Conservation (phyloP, 2,888 invertebrate genomes). For the Pantelozetes paolii region DNA sequence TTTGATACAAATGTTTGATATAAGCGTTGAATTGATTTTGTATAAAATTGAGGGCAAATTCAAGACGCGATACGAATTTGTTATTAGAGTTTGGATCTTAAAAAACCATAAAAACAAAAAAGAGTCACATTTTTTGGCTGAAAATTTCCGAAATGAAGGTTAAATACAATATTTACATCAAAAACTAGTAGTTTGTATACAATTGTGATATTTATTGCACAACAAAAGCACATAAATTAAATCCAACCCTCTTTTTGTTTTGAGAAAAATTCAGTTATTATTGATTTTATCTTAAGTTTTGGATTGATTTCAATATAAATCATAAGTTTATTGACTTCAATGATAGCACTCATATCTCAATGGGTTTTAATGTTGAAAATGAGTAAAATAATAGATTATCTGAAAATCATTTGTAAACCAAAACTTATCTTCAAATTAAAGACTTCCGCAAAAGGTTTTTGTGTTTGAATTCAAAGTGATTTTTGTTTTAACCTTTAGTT, state of each 20-base stretch:
- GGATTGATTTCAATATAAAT: no score
- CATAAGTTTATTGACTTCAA: no score
- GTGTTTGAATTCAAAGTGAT: not conserved
- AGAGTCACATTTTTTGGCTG: not conserved
- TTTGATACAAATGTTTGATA: no score
- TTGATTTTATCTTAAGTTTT: no score
- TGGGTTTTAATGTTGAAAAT: no score
- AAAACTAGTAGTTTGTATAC: not conserved
- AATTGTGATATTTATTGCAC: not conserved
- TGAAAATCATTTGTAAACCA: not conserved
- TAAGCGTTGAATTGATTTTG: not conserved
- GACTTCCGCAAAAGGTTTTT: constrained; percentile 1
- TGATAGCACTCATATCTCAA: no score
- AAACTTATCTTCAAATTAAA: no score
- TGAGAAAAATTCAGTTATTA: no score
- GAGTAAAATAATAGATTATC: not conserved
- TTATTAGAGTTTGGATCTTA: no score
- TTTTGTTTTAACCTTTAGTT: not conserved
- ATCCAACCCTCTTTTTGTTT: no score
- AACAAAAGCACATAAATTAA: not conserved
- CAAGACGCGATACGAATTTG: not conserved
- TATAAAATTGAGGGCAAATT: not conserved
- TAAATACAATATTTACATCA: not conserved
- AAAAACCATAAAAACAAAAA: no score
- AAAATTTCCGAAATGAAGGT: not conserved